phyloP scores from a whole-genome alignment of 2,888 invertebrate genomes.

The Anodontia alba region DNA sequence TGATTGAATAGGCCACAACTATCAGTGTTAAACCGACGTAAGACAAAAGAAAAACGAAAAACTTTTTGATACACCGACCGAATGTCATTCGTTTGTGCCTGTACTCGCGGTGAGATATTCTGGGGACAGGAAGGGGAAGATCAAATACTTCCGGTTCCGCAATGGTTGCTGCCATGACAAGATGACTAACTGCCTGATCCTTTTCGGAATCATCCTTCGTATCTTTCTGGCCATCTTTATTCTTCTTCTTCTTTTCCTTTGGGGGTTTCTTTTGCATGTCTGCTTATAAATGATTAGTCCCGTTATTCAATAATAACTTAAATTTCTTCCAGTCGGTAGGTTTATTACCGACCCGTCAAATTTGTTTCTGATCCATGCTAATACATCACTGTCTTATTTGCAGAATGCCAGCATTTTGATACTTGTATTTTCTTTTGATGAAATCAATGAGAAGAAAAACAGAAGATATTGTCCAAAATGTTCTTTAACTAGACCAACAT shows the following conservation, averaged over 20 bases:
- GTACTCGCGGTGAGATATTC: background rate
- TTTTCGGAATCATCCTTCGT: background rate
- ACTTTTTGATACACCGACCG: slow-evolving; percentile 84
- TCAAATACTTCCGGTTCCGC: slow-evolving; percentile 4
- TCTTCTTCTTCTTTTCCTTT: slow-evolving; percentile 3
- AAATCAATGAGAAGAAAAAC: too few species aligned
- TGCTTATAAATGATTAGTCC: background rate
- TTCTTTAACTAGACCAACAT: too few species aligned
- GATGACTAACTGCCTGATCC: background rate
- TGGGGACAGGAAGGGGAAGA: background rate
- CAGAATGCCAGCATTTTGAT: too few species aligned
- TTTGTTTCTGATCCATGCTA: background rate
- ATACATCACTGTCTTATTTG: too few species aligned
- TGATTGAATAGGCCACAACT: slow-evolving; percentile 94
- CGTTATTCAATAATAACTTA: background rate
- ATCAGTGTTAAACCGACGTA: slow-evolving; percentile 97
- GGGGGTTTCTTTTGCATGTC: background rate
- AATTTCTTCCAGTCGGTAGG: background rate
- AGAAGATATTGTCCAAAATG: too few species aligned
- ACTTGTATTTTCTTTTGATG: too few species aligned
- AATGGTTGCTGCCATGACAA: slow-evolving; percentile 1
- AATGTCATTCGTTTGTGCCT: background rate
- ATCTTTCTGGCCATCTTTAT: background rate
- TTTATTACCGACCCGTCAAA: background rate
- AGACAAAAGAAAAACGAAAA: slow-evolving; percentile 97